These are phyloP conservation scores for Cotesia chilonis DNA, from an alignment of 1,140 invertebrate species.

Conservation along the genomic window DNA sequence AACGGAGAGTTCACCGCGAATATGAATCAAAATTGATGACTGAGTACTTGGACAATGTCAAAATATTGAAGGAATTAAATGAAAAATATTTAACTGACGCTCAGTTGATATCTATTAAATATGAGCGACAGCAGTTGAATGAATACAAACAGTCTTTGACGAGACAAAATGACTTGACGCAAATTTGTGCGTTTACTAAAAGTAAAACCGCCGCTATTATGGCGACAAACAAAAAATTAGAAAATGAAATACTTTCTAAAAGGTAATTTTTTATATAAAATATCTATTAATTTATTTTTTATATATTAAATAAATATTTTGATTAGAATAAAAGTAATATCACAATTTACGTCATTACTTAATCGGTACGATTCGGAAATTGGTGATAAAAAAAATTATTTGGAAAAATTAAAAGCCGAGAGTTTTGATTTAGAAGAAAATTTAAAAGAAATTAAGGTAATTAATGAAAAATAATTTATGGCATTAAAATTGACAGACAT, in stretches of 20 bases:
- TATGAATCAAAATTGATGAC: constrained; percentile 6
- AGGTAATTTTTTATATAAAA: constrained; percentile 41
- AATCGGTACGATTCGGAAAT: constrained; percentile 50
- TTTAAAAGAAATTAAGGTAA: constrained; percentile 22
- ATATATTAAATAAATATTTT: neutral
- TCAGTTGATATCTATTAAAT: constrained; percentile 11
- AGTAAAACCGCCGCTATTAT: constrained; percentile 33
- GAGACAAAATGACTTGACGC: constrained; percentile 35
- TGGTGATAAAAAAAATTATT: constrained; percentile 37
- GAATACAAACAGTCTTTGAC: constrained; percentile 29
- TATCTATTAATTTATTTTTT: neutral
- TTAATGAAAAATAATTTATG: neutral
- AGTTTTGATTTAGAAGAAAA: constrained; percentile 33
- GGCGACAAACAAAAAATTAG: constrained; percentile 33
- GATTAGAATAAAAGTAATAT: constrained; percentile 47
- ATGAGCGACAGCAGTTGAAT: constrained; percentile 31
- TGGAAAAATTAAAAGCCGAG: constrained; percentile 35
- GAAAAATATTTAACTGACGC: constrained; percentile 28
- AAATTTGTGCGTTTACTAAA: constrained; percentile 37
- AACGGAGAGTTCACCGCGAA: constrained; percentile 24
- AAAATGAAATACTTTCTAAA: constrained; percentile 41
- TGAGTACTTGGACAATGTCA: constrained; percentile 16
- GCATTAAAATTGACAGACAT: neutral
- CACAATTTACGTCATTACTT: constrained; percentile 44
- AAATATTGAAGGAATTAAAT: constrained; percentile 20